phyloP scores from a whole-genome alignment of 1,140 invertebrate genomes.

The Listronotus bonariensis region DNA sequence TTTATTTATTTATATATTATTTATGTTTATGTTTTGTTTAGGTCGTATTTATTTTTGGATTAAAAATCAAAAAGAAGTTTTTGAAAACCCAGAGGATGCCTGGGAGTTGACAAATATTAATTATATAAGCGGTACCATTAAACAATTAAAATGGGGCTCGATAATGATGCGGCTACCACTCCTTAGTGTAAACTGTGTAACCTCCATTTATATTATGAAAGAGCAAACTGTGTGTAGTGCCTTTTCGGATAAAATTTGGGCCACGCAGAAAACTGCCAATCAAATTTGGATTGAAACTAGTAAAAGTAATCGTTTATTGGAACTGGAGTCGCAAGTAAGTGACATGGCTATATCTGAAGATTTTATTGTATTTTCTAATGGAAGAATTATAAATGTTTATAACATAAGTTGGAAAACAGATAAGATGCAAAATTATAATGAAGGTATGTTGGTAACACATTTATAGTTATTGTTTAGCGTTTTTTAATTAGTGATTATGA shows the following conservation, averaged over 20 bases:
- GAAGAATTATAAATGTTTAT: slow-evolving; percentile 59
- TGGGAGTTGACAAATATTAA: slow-evolving; percentile 72
- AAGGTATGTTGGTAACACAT: not conserved
- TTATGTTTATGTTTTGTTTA: not conserved
- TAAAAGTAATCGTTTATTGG: slow-evolving; percentile 38
- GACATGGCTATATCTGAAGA: slow-evolving; percentile 77
- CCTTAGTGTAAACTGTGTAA: slow-evolving; percentile 83
- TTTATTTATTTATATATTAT: not conserved
- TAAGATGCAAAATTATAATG: not conserved
- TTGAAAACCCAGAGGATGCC: slow-evolving; percentile 62
- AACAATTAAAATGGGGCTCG: slow-evolving; percentile 75
- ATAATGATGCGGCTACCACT: slow-evolving; percentile 69
- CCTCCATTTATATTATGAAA: slow-evolving; percentile 82
- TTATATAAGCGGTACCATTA: slow-evolving; percentile 70
- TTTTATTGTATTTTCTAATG: slow-evolving; percentile 81
- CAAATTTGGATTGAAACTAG: slow-evolving; percentile 65
- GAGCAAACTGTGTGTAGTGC: slow-evolving; percentile 80
- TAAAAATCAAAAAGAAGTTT: slow-evolving; percentile 56
- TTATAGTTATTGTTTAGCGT: too few relatives aligned
- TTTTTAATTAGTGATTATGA: too few relatives aligned
- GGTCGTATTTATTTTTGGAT: slow-evolving; percentile 85
- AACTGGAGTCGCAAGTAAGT: slow-evolving; percentile 58
- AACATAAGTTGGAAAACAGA: slow-evolving; percentile 49
- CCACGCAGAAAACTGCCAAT: slow-evolving; percentile 70
- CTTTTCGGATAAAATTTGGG: slow-evolving; percentile 72